Percentiles rank a stretch among this genome's conserved stretches.
Conservation (phyloP, 2,888 invertebrate genomes). For the Beris chalybata region DNA sequence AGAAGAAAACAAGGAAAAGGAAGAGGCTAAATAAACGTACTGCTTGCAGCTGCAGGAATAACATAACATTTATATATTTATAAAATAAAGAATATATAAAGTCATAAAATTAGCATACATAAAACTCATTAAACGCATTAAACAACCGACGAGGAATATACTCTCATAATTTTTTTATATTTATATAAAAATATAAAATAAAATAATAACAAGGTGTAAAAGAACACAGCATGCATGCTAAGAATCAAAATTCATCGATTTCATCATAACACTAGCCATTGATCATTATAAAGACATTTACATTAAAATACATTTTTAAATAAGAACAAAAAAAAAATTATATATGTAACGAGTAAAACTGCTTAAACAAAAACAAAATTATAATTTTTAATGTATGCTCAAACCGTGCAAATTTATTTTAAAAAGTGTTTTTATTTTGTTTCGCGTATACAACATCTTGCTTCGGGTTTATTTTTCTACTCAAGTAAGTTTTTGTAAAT, state of each 20-base stretch:
- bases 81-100: constrained; percentile 23
- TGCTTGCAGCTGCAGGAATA: constrained; percentile 3
- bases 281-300: constrained; percentile 23
- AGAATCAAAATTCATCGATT: constrained; percentile 8
- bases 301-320: constrained; percentile 10
- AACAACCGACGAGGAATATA: not conserved
- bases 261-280: constrained; percentile 12
- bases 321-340: constrained; percentile 8
- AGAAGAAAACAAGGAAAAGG: constrained; percentile 72
- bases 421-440: constrained; percentile 7
- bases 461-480: not conserved
- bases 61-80: constrained; percentile 23
- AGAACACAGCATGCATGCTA: not conserved
- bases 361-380: constrained; percentile 6
- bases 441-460: not conserved
- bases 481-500: constrained; percentile 12
- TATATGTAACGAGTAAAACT: constrained; percentile 20
- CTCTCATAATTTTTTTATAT: constrained; percentile 24
- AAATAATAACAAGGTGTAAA: constrained; percentile 19
- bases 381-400: constrained; percentile 19
- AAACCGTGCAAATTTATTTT: constrained; percentile 28
- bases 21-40: constrained; percentile 56
- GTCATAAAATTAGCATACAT: constrained; percentile 10
- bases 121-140: not conserved
- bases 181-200: constrained; percentile 22